Base-by-base conservation (phyloP, 2,113 vertebrate species). In the Vimba vimba region DNA sequence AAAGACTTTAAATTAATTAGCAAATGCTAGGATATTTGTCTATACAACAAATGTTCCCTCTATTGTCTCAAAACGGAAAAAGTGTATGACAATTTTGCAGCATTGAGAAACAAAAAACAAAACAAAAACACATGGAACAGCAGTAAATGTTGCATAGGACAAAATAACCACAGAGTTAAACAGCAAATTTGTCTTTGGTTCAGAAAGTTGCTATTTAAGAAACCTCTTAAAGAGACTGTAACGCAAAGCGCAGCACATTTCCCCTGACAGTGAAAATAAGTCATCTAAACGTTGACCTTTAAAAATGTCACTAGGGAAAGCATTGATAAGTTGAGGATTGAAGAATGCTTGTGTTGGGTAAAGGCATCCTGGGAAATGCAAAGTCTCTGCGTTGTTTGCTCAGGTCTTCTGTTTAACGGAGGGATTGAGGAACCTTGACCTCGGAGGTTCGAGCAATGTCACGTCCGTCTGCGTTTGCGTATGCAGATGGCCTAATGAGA, bases 201-300 rank as follows among this genome's bases (percentile, higher is more conserved):
- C 73, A 50, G 73, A 75, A 47, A 27, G 73, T 75, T 50, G 6
- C 43, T 43, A 43, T 43, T 43, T 17, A 4, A 8, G 55, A 52
- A 73, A 79, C 21, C 30, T 89, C 19, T 69, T 69, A 52, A 33
- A 93, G 92, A 87, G 91, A 92, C 92, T 89, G 91, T 83, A 43
- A 89, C 62, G 91, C 90, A 93, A 93, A 92, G 92, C 91, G 86
- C 66, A 64, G 92, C 59, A 86, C 86, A 89, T 91, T 92, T 88
- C 8, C 85, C 89, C 87, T 86, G 87, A 87, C 93, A 91, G 91
- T 87, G 91, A 91, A 93, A 94, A 92, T 92, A 93, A 95, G 93
- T 94, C 92, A 93, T 94, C 93, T 92, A 94, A 94, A 94, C 92
- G 92, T 86, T 82, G 85, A 84, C 82, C 82, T 88, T 88, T 86